Evolutionary conservation across 23 tunicate species (phyloP).

Genomic region (Trididemnum miniatum): DNA sequence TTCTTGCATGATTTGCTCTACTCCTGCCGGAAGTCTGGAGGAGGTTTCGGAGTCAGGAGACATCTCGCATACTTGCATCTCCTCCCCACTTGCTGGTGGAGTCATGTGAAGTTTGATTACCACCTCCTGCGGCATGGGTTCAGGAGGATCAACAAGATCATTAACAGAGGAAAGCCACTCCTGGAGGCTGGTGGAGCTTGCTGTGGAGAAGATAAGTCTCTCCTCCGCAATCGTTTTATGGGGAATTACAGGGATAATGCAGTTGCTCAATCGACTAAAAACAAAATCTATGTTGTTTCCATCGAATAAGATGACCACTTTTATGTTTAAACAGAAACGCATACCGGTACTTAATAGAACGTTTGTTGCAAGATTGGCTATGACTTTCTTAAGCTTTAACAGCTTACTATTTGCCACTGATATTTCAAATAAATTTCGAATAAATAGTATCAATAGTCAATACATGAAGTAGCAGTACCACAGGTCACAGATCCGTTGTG

Average conservation of each 20-base stretch:
- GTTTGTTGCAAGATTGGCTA: no score
- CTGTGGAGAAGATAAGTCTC: neutral
- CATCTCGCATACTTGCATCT: neutral
- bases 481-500: no score
- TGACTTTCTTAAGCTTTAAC: no score
- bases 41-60: neutral
- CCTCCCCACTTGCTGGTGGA: neutral
- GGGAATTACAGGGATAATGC: slow-evolving; percentile 59
- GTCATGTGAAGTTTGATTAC: slow-evolving; percentile 5
- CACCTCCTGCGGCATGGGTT: slow-evolving; percentile 32
- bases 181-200: neutral
- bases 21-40: neutral
- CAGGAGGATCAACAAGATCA: slow-evolving; percentile 47
- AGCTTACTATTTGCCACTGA: no score
- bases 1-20: neutral
- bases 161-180: slow-evolving; percentile 37
- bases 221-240: slow-evolving; percentile 18
- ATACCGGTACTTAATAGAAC: no score
- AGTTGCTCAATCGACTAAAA: slow-evolving; percentile 83
- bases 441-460: no score
- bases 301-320: no score
- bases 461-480: no score
- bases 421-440: no score
- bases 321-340: no score
- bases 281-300: no score